Base-by-base conservation (phyloP, 2,797 vertebrate species). In the Eulemur mongoz region DNA sequence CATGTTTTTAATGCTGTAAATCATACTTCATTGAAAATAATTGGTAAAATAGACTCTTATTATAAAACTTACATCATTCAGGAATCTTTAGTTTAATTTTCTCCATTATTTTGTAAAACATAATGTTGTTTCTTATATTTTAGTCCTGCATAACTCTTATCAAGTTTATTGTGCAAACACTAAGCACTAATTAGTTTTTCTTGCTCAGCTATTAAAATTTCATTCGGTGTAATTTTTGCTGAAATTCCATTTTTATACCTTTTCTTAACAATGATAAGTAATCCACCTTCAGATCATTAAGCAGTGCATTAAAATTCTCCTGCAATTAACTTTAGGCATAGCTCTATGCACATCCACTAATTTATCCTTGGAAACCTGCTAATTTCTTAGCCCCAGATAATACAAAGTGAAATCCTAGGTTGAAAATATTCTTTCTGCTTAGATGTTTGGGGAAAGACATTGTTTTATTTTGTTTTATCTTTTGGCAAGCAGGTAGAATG, bases 11-110 rank as follows among this genome's bases (percentile, higher is more conserved):
- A 69, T 69, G 18, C 20, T 82, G 3, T 91, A 82, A 76, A 95
- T 8, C 20, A 38, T 50, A 27, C 5, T 45, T 88, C 20, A 57
- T 38, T 88, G 43, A 63, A 89, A 97, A 96, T 57, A 85, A 87
- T 79, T 82, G 27, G 10, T 81, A 89, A 88, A 61, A 1, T 63
- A 82, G 7, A 45, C 8, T 65, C 45, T 79, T 11, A 78, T 59
- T 93, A 97, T 97, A 93, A 93, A 94, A 84, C 0, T 38, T 54
- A 89, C 0, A 82, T 89, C 91, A 80, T 73, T 82, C 20, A 75
- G 82, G 76, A 97, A 97, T 94, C 67, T 89, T 72, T 97, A 95
- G 98, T 96, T 97, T 96, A 48, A 95, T 98, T 98, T 97, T 97
- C 67, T 81, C 38, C 30, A 91, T 95, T 98, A 97, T 93, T 91